These are phyloP conservation scores for Peromyscus aztecus DNA, from an alignment of 2,797 vertebrate genomes.

Conservation along the genomic window DNA sequence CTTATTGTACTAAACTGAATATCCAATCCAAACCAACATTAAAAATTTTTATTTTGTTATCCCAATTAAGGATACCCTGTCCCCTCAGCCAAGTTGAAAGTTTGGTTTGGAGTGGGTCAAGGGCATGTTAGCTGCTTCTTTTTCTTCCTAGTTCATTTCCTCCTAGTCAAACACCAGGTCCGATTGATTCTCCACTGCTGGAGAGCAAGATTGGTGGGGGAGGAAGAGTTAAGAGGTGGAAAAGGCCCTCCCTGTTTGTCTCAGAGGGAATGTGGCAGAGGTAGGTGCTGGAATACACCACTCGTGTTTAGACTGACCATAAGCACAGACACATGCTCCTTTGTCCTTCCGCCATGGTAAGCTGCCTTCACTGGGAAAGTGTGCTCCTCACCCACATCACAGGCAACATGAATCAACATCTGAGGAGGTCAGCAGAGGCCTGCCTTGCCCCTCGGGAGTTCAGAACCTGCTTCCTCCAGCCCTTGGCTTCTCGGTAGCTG, in stretches of 20 bases:
- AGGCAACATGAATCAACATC: not conserved
- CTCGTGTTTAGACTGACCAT: not conserved
- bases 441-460: not conserved
- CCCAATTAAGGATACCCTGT: not conserved
- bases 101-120: not conserved
- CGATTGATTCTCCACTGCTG: not conserved
- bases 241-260: not conserved
- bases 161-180: not conserved
- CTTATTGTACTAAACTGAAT: conserved; percentile 10
- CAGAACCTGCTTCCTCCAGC: not conserved
- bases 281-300: too few relatives aligned
- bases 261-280: not conserved
- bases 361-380: not conserved
- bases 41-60: not conserved
- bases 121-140: not conserved
- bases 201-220: rapidly evolving
- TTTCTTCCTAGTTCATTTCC: not conserved
- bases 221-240: not conserved
- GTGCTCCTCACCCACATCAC: not conserved
- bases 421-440: not conserved
- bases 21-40: not conserved
- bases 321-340: not conserved
- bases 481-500: not conserved
- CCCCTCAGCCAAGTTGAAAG: not conserved
- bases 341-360: not conserved